Percentiles rank a stretch among this genome's conserved stretches.
phyloP scores from a whole-genome alignment of 2,888 invertebrate genomes.

The Dryococelus australis region DNA sequence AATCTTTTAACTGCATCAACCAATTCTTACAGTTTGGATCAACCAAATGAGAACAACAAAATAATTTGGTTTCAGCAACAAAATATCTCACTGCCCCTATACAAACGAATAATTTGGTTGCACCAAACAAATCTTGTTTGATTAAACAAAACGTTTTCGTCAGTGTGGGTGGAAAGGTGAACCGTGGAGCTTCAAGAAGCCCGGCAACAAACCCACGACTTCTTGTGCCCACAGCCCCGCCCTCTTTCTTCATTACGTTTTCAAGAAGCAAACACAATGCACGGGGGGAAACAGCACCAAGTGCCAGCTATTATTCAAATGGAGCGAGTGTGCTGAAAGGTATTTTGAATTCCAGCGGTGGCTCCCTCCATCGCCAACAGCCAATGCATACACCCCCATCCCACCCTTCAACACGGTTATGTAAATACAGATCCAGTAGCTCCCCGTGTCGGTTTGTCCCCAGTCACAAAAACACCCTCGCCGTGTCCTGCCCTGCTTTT shows the following conservation, averaged over 20 bases:
- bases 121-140: no score
- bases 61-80: no score
- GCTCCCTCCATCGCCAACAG: background rate
- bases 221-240: no score
- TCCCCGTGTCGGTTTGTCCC: background rate
- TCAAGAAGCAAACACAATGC: background rate
- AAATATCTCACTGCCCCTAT: no score
- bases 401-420: background rate
- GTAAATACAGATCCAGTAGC: background rate
- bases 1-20: no score
- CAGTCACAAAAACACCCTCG: background rate
- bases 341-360: background rate
- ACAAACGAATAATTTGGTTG: no score
- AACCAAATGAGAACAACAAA: no score
- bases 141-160: no score
- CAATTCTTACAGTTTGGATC: no score
- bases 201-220: no score
- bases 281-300: background rate
- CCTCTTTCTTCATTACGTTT: background rate
- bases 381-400: background rate
- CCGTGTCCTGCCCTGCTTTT: background rate
- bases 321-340: background rate
- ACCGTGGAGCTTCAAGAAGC: no score
- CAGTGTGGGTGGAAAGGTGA: no score
- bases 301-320: constrained; percentile 2